These are phyloP conservation scores for Agriopis aurantiaria DNA, from an alignment of 2,888 invertebrate genomes.

Conservation along the genomic window DNA sequence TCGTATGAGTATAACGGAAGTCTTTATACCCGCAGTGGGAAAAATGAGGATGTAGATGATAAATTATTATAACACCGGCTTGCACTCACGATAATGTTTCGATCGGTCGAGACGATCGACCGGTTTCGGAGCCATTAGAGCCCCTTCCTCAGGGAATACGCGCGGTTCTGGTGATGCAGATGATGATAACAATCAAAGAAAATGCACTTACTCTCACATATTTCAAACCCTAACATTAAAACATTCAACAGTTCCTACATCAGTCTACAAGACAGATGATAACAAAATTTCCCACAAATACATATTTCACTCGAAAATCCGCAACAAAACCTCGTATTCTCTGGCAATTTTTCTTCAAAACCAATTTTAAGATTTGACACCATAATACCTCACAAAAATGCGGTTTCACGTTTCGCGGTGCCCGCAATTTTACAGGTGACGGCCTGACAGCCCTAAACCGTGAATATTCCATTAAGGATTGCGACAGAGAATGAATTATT, in stretches of 20 bases:
- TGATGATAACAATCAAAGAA: too few species aligned
- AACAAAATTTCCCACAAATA: slow-evolving; percentile 5
- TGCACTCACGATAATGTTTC: too few species aligned
- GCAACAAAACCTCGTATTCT: slow-evolving; percentile 39
- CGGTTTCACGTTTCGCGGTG: slow-evolving; percentile 45
- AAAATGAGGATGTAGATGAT: too few species aligned
- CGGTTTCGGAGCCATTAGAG: too few species aligned
- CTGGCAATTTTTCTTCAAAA: slow-evolving; percentile 45
- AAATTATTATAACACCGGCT: too few species aligned
- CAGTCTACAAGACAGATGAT: slow-evolving; percentile 8
- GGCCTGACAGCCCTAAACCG: slow-evolving; percentile 45
- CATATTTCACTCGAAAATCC: slow-evolving; percentile 29
- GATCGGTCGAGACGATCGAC: too few species aligned
- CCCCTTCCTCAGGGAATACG: too few species aligned
- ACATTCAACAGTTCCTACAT: slow-evolving; percentile 7
- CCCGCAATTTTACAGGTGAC: slow-evolving; percentile 51
- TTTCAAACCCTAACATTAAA: slow-evolving; percentile 2
- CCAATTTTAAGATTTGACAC: slow-evolving; percentile 50
- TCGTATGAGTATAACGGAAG: too few species aligned
- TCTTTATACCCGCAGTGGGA: too few species aligned
- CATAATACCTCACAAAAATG: slow-evolving; percentile 48
- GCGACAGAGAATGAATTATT: slow-evolving; percentile 64
- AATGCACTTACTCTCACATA: too few species aligned
- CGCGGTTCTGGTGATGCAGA: too few species aligned
- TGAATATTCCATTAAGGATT: slow-evolving; percentile 67